A percentile compares a stretch with the other conserved stretches of the same genome.
These are phyloP conservation scores for Indri indri DNA, from an alignment of 2,113 vertebrate species.

Conservation along the genomic window DNA sequence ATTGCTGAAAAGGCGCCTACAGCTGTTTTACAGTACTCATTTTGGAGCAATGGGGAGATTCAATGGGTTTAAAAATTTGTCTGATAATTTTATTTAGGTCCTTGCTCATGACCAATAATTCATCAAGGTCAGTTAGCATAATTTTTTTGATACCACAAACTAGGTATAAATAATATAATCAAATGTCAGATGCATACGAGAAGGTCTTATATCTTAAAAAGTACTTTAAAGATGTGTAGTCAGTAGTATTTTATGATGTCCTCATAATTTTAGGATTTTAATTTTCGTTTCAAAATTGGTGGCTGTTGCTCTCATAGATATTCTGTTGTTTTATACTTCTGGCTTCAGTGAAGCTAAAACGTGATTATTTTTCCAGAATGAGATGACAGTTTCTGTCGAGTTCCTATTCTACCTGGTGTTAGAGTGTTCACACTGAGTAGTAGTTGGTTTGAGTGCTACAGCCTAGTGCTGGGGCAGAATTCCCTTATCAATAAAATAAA, in stretches of 20 bases:
- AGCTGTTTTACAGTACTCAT: background rate
- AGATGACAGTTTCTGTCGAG: background rate
- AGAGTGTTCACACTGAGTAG: background rate
- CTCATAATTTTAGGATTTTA: background rate
- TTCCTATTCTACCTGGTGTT: background rate
- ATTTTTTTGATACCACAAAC: background rate
- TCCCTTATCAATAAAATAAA: background rate
- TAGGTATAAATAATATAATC: background rate
- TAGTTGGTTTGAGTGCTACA: background rate
- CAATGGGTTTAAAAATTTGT: background rate
- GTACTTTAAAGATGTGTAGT: background rate
- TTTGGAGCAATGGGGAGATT: background rate
- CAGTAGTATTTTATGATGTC: background rate
- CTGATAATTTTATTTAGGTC: background rate
- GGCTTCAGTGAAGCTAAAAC: background rate
- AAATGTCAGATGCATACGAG: background rate
- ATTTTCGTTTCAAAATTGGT: background rate
- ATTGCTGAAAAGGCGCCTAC: background rate
- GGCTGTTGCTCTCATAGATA: background rate
- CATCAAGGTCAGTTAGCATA: background rate
- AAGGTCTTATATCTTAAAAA: background rate
- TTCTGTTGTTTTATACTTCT: background rate
- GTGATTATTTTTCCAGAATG: background rate
- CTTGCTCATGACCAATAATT: background rate
- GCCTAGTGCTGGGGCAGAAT: background rate